A percentile compares a stretch with the other conserved stretches of the same genome.
These are phyloP conservation scores for Alfaro cultratus DNA, from an alignment of 2,797 vertebrate species.

Conservation along the genomic window DNA sequence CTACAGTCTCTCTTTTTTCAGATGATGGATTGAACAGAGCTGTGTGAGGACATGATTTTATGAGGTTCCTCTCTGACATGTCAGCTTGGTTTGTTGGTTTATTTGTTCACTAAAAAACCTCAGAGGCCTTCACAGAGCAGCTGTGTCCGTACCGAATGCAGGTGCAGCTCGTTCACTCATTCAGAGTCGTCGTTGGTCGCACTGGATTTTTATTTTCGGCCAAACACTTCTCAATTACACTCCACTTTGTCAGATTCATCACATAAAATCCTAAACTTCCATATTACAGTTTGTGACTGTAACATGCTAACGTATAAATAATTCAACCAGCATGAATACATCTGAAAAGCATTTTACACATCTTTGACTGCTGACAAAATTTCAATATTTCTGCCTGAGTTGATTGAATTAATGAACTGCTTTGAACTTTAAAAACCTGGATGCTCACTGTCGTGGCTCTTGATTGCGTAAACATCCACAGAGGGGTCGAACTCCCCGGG, in stretches of 20 bases:
- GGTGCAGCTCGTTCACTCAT: background rate
- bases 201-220: background rate
- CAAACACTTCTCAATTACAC: background rate
- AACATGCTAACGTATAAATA: background rate
- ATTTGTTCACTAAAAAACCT: background rate
- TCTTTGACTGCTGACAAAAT: background rate
- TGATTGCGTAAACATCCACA: constrained; percentile 95
- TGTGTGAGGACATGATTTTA: background rate
- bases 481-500: constrained; percentile 93
- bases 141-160: background rate
- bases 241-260: background rate
- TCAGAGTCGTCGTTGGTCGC: background rate
- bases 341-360: background rate
- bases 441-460: constrained; percentile 90
- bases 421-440: background rate
- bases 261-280: background rate
- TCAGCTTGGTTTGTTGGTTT: background rate
- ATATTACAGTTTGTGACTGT: background rate
- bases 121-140: background rate
- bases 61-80: background rate
- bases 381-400: background rate
- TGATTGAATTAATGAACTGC: background rate
- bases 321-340: background rate
- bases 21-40: too few relatives aligned
- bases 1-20: background rate